Base-by-base conservation (phyloP, 2,888 invertebrate species). In the Drosophila heteroneura region DNA sequence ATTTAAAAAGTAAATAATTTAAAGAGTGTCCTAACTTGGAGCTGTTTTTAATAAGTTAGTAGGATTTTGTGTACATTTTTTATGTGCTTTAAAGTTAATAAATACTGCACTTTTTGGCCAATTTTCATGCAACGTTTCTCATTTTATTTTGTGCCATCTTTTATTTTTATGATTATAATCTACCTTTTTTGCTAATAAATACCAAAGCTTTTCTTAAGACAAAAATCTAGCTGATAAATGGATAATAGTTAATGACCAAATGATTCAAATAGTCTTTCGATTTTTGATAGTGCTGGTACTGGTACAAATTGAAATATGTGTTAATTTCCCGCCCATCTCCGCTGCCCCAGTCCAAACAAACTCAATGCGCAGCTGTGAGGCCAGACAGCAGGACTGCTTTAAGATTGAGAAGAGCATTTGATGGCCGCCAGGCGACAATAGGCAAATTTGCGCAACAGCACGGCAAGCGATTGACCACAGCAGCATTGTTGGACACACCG, bases 371-470 rank as follows among this genome's bases (percentile, higher is more conserved):
- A 89, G 85, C 85, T 90, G 85, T 32, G 44, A 41, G 14, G 35
- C 7, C 35, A 35, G 56, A 3, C 19, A 16, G 16, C 10, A 16
- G 7, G 41, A 16, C 5, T n/a, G 26, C 37, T 28, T 44, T 26
- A 33, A 53, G 33, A 37, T 61, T 32, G 47, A 47, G 59, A 22
- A 32, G 53, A 61, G 64, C 58, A 79, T 59, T 73, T 54, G 56
- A 67, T 70, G 49, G 37, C 6, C 30, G 39, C 28, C 56, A 28
- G 19, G 51, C 69, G 73, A 87, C 90, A 87, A 87, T 90, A 90
- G 87, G 60, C 89, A 87, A 87, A 87, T 87, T 87, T 87, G 87
- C 73, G 82, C 89, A 87, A 90, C 79, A 84, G 74, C 74, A 71
- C 90, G 74, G 88, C 87, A 82, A 84, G 85, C 67, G 66, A 62